Base-by-base conservation (phyloP, 2,888 invertebrate species). In the Incurvaria masculella region DNA sequence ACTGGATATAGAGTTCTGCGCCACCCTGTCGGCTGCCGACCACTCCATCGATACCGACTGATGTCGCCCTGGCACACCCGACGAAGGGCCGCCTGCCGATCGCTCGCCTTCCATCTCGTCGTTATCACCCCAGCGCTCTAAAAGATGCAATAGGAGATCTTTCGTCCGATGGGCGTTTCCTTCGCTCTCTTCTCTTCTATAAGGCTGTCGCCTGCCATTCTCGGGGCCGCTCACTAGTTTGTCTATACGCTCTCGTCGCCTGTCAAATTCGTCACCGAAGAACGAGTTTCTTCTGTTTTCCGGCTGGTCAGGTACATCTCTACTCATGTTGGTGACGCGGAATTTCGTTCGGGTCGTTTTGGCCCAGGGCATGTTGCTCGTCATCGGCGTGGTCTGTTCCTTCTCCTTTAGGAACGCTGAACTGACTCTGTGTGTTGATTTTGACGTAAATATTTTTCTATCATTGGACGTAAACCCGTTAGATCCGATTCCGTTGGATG, bases 31-130 rank as follows among this genome's bases (percentile, higher is more conserved):
- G 19, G 84, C 82, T 10, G 87, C 82, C 21, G 86, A 85, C 85
- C 87, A 89, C 59, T 90, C 90, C 45, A 87, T 72, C 21, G 90
- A 89, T 55, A 91, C 82, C 17, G 89, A 89, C 59, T 88, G 87
- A 56, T 88, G 87, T 38, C 81, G 61, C 2, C 46, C 49, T 49
- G 74, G 59, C 4, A 71, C 72, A 10, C 68, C 67, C 44, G 68
- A 75, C 0, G 76, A 70, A 2, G 78, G 76, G 0, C 83, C 81
- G 17, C 79, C 79, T 2, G 83, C 75, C 52, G 82, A 72, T 54
- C 79, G 66, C 61, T 75, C 60, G 54, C 72, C 62, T 65, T 80
- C 59, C 56, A 69, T 61, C 65, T 73, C 74, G 58, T 67, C 73
- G 54, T 64, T 80, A n/a, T 84, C 86, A 42, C 88, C 88, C 86